Conservation (phyloP, 2,797 vertebrate genomes). For the Fistularia commersonii region DNA sequence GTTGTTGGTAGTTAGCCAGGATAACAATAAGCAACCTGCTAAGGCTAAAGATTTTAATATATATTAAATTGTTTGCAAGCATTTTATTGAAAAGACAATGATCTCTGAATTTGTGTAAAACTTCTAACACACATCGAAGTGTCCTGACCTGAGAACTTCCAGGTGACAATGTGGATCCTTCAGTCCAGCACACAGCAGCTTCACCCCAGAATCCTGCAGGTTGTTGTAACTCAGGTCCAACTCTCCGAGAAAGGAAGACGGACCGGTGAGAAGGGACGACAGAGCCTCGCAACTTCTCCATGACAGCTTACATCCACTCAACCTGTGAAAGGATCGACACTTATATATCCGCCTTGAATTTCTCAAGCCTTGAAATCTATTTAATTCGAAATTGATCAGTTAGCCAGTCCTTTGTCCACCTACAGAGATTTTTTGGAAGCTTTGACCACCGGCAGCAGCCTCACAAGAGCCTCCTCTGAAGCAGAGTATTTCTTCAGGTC, state of each 20-base stretch:
- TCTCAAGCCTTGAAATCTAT: too few species aligned
- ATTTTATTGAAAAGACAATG: too few species aligned
- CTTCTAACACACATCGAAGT: not conserved
- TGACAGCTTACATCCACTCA: constrained; percentile 2
- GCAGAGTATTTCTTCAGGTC: constrained; percentile 13
- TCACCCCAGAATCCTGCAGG: constrained; percentile 1
- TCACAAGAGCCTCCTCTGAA: constrained; percentile 10
- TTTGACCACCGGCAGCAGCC: constrained; percentile 17
- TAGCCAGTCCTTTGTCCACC: not conserved
- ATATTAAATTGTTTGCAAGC: too few species aligned
- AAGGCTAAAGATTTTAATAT: too few species aligned
- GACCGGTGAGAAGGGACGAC: not conserved
- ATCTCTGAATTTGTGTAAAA: not conserved
- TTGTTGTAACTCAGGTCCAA: constrained; percentile 7
- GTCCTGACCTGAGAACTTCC: not conserved
- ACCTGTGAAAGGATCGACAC: not conserved
- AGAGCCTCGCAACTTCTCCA: constrained; percentile 4
- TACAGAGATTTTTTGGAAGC: constrained; percentile 12
- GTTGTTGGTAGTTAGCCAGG: too few species aligned
- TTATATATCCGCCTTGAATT: too few species aligned
- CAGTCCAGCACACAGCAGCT: constrained; percentile 1
- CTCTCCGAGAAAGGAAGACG: not conserved
- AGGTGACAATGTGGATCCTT: not conserved
- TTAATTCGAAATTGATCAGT: too few species aligned
- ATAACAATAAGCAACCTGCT: too few species aligned